Base-by-base conservation (phyloP, 1,140 invertebrate species). In the Tyrophagus putrescentiae region DNA sequence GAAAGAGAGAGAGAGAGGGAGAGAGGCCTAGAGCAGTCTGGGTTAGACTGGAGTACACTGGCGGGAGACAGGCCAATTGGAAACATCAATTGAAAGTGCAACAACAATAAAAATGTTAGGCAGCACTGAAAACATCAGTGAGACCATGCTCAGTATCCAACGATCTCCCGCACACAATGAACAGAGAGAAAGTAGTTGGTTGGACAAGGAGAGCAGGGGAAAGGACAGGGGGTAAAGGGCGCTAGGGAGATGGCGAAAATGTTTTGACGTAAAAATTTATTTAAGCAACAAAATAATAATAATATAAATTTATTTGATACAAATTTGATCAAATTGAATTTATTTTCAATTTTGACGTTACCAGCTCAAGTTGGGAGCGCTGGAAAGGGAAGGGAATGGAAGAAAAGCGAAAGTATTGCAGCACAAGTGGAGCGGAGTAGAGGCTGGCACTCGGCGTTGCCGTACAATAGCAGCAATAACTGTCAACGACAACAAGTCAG, bases 231-330 rank as follows among this genome's bases (percentile, higher is more conserved):
- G 13, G 36, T 39, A 39, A 13, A 39, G n/a, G n/a, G n/a, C 36
- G 36, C 36, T 39, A 39, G 36, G 21, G 36, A 48, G n/a, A n/a
- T n/a, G n/a, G n/a, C n/a, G n/a, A 48, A 48, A 48, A 48, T 48
- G 45, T 48, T 48, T 48, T 48, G 45, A 48, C 45, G 45, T 48
- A 29, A 48, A n/a, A 48, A 48, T 48, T 48, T 48, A 48, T 48
- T 48, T 48, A 48, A 48, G 45, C 18, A 48, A 29, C 18, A 48
- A 48, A 25, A 48, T 25, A 48, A 48, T 48, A 48, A 48, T 48
- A 48, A 25, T 48, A n/a, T n/a, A n/a, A n/a, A n/a, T n/a, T n/a
- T n/a, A n/a, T n/a, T n/a, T n/a, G n/a, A n/a, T 48, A 48, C 45
- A 48, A 48, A 48, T 48, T 48, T 48, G 36, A 29, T 29, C 45